Base-by-base conservation (phyloP, 1,140 invertebrate genomes). In the Drosophila triauraria region DNA sequence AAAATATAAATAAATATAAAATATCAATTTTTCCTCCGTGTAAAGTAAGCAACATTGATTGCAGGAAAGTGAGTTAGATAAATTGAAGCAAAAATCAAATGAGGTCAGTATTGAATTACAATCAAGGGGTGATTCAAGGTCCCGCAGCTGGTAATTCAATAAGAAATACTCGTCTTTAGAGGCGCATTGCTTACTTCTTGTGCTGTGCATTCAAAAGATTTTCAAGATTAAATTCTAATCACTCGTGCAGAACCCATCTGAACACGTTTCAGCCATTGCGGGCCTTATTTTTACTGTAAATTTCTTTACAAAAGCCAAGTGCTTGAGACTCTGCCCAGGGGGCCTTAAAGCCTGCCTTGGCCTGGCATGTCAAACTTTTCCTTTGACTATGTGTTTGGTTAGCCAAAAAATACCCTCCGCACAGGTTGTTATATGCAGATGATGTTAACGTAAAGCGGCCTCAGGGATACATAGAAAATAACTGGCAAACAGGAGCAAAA, bases 361-460 rank as follows among this genome's bases (percentile, higher is more conserved):
- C 35, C 43, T 9, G 75, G 27, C 75, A 47, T 76, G 72, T 77
- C 50, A 77, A 77, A 77, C 63, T 38, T 56, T 70, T 50, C 27
- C n/a, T 43, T 77, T 58, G 47, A 47, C 57, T 40, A 43, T 48
- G 25, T 80, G 23, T 80, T 75, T 60, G 75, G 47, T 47, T 51
- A 35, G 47, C 48, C 42, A 38, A 63, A 72, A 72, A 61, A 23
- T 23, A 40, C 23, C 40, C 27, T 38, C 56, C 23, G 32, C 35
- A 10, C 44, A 32, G 32, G 47, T 54, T 62, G 78, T 76, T 58
- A 51, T 65, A 80, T 80, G 72, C 77, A 80, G 82, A 82, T 82
- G 83, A 79, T 88, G 80, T 76, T 79, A 64, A 57, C 70, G 57
- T 79, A 72, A 86, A 87, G 61, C 82, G 82, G 59, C 84, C 75